These are phyloP conservation scores for Psophia crepitans DNA, from an alignment of 2,113 vertebrate species.

Conservation along the genomic window DNA sequence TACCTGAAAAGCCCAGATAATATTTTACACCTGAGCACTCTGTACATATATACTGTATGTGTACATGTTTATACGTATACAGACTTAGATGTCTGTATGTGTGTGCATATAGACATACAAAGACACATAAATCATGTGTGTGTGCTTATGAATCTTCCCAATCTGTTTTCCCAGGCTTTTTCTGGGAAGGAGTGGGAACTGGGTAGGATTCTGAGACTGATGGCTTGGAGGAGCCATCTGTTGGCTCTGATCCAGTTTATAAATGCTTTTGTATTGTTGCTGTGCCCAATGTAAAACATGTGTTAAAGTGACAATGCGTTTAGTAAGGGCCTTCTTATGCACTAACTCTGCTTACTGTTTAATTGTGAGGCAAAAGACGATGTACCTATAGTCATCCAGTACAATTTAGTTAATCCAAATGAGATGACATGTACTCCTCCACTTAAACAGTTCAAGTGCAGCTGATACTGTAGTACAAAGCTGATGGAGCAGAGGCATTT, in stretches of 20 bases:
- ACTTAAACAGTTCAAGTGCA: background rate
- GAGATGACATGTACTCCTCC: background rate
- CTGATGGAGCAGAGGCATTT: background rate
- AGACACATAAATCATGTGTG: background rate
- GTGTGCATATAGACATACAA: background rate
- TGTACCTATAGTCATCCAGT: background rate
- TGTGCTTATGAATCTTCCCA: background rate
- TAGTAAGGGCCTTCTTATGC: background rate
- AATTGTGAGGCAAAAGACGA: background rate
- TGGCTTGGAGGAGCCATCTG: conserved; percentile 18
- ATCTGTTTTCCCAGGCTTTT: conserved; percentile 37
- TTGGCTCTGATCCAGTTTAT: conserved; percentile 28
- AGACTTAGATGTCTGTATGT: background rate
- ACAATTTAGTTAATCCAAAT: background rate
- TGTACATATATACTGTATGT: background rate
- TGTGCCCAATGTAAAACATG: conserved; percentile 42
- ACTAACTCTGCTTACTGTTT: background rate
- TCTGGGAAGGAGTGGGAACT: background rate
- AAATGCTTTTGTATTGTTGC: conserved; percentile 33
- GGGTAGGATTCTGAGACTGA: background rate
- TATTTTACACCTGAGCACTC: background rate
- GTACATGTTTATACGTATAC: background rate
- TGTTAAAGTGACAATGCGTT: conserved; percentile 19
- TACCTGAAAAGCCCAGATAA: background rate
- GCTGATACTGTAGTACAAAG: background rate